Evolutionary conservation across 2,797 vertebrate species (phyloP).

Genomic region (Rhyacichthys aspro): DNA sequence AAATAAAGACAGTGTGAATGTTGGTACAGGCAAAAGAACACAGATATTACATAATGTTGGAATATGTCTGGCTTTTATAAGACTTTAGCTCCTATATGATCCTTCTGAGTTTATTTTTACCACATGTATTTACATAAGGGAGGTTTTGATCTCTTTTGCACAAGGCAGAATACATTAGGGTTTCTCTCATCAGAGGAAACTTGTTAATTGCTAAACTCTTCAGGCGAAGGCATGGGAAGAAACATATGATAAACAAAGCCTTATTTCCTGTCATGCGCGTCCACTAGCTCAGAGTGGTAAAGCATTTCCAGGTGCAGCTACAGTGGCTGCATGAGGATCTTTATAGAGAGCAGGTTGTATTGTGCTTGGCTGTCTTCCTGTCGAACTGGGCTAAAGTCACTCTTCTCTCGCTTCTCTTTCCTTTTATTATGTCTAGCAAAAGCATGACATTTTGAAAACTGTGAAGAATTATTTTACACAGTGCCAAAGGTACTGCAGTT

Average conservation of each 20-base stretch:
- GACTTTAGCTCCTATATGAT: neutral
- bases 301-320: slow-evolving; percentile 72
- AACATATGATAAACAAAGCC: slow-evolving; percentile 70
- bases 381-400: slow-evolving; percentile 24
- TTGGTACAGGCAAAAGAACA: neutral
- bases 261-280: slow-evolving; percentile 58
- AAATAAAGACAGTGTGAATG: neutral
- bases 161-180: slow-evolving; percentile 24
- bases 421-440: slow-evolving; percentile 10
- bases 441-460: neutral
- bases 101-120: slow-evolving; percentile 2
- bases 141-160: slow-evolving; percentile 12
- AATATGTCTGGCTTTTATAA: neutral
- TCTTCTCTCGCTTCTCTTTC: slow-evolving; percentile 4
- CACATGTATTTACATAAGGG: slow-evolving; percentile 26
- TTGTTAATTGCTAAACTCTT: slow-evolving; percentile 61
- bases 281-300: slow-evolving; percentile 51
- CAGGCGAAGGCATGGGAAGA: slow-evolving; percentile 45
- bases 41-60: neutral
- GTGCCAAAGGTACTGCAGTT: neutral
- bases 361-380: slow-evolving; percentile 56
- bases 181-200: slow-evolving; percentile 36
- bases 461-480: too few relatives aligned
- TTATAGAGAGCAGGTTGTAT: slow-evolving; percentile 35
- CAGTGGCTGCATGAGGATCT: slow-evolving; percentile 20